phyloP scores from a whole-genome alignment of 2,888 invertebrate species.

The Anoncus sp. region DNA sequence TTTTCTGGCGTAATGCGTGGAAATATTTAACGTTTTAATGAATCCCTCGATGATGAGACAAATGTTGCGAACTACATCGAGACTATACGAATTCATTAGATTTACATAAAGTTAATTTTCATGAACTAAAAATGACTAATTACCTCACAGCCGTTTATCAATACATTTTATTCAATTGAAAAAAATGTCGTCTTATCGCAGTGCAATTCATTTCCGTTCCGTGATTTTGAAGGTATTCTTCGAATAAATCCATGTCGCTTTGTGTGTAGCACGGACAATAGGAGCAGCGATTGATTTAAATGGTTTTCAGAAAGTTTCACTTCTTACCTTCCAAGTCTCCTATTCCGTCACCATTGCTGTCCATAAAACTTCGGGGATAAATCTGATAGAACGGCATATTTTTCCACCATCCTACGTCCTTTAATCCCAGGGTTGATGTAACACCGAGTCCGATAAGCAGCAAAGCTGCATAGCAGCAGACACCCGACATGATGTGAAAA shows the following conservation, averaged over 20 bases:
- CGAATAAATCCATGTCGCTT: too few species aligned
- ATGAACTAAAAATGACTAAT: background rate
- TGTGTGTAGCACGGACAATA: background rate
- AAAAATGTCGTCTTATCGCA: too few species aligned
- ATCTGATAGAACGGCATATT: constrained; percentile 78
- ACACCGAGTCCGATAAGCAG: constrained; percentile 66
- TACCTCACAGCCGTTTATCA: background rate
- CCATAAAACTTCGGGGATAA: constrained; percentile 79
- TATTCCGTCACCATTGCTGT: constrained; percentile 74
- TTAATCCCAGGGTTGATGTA: constrained; percentile 68
- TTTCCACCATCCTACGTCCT: constrained; percentile 78
- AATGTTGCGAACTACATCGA: too few species aligned
- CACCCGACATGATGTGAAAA: constrained; percentile 56
- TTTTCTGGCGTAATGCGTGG: too few species aligned
- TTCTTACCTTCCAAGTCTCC: constrained; percentile 77
- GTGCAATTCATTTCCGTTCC: too few species aligned
- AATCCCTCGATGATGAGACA: background rate
- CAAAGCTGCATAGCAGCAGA: constrained; percentile 35
- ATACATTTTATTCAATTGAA: too few species aligned
- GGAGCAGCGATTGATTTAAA: background rate
- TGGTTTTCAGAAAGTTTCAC: background rate
- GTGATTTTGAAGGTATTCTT: too few species aligned
- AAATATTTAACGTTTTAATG: background rate
- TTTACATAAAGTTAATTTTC: too few species aligned
- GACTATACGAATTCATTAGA: background rate